Evolutionary conservation across 2,797 vertebrate species (phyloP).

Genomic region (Echiichthys vipera): DNA sequence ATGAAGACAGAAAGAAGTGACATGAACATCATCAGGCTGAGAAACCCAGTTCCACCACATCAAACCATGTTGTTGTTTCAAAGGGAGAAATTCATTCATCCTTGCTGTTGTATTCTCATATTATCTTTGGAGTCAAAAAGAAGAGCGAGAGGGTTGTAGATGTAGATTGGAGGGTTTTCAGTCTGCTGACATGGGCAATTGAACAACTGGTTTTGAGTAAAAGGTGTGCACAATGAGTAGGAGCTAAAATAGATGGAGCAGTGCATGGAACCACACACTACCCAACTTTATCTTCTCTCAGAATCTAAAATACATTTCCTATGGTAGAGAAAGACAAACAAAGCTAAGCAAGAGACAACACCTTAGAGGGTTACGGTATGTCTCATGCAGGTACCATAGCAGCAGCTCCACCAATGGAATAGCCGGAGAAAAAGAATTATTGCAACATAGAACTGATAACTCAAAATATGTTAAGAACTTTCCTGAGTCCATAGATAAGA

Average conservation of each 20-base stretch:
- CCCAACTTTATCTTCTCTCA: not conserved
- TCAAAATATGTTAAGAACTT: conserved; percentile 11
- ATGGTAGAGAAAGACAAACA: not conserved
- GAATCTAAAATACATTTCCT: conserved; percentile 5
- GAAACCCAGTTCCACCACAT: conserved; percentile 43
- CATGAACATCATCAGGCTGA: conserved; percentile 59
- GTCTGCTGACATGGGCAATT: not conserved
- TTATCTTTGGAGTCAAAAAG: conserved; percentile 4
- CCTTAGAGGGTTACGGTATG: too few relatives aligned
- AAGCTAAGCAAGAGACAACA: not conserved
- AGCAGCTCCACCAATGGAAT: conserved; percentile 6
- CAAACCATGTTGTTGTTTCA: conserved; percentile 32
- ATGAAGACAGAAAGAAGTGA: conserved; percentile 55
- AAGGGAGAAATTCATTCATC: conserved; percentile 10
- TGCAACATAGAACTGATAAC: conserved; percentile 31
- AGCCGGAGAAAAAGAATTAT: conserved; percentile 13
- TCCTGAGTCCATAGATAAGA: conserved; percentile 43
- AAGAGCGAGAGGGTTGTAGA: not conserved
- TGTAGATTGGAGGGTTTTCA: not conserved
- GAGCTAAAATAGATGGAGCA: not conserved
- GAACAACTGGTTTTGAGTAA: not conserved
- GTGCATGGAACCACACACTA: not conserved
- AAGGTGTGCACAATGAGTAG: not conserved
- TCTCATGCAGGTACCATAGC: conserved; percentile 32
- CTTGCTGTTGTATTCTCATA: not conserved